Conservation (phyloP, 2,888 invertebrate genomes). For the Plusia festucae region DNA sequence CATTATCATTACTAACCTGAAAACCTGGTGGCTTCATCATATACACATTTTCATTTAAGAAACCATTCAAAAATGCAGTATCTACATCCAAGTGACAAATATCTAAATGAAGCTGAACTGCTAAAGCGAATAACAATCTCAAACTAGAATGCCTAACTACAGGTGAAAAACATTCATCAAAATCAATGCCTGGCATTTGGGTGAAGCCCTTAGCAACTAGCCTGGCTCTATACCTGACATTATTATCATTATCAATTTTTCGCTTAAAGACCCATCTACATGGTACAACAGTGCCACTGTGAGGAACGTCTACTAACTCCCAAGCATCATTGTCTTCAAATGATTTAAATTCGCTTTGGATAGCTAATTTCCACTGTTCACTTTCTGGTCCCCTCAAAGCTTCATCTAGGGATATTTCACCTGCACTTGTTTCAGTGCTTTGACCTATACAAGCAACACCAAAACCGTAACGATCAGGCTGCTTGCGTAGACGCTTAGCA, state of each 20-base stretch:
- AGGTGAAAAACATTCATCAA: slow-evolving; percentile 18
- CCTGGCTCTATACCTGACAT: slow-evolving; percentile 6
- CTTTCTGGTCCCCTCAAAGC: slow-evolving; percentile 6
- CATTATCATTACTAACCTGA: neutral
- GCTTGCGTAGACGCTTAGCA: no score
- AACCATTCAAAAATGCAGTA: slow-evolving; percentile 36
- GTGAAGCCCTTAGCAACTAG: slow-evolving; percentile 19
- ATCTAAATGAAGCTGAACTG: slow-evolving; percentile 19
- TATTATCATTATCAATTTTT: slow-evolving; percentile 10
- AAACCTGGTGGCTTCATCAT: slow-evolving; percentile 14
- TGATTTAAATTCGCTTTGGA: slow-evolving; percentile 5
- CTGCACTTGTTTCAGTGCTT: neutral
- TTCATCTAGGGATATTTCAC: neutral
- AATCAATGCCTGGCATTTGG: slow-evolving; percentile 8
- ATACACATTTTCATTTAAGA: slow-evolving; percentile 26
- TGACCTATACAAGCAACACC: no score
- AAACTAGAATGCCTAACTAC: slow-evolving; percentile 28
- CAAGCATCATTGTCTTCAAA: slow-evolving; percentile 16
- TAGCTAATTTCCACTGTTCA: slow-evolving; percentile 1
- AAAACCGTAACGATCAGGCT: no score
- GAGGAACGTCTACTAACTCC: slow-evolving; percentile 9
- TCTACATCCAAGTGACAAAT: slow-evolving; percentile 28
- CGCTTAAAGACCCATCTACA: slow-evolving; percentile 18
- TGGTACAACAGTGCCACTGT: slow-evolving; percentile 5
- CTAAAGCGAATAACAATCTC: slow-evolving; percentile 30